Evolutionary conservation across 2,888 invertebrate species (phyloP).

Genomic region (Masnerella sp.): DNA sequence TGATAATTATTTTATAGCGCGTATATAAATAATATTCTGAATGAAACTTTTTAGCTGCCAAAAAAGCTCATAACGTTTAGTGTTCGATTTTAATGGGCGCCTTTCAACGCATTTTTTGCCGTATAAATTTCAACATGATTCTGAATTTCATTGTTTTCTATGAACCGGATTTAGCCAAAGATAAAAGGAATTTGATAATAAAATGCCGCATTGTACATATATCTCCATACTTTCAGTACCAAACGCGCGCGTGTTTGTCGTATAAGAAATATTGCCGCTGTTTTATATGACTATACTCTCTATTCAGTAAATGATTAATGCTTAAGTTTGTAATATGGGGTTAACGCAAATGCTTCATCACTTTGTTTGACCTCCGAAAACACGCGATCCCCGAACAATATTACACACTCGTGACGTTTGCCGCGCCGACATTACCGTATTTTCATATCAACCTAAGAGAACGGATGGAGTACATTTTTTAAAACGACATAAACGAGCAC

Average conservation of each 20-base stretch:
- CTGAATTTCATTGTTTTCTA: slow-evolving; percentile 55
- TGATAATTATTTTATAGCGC: too few species aligned
- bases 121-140: slow-evolving; percentile 40
- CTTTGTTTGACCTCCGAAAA: slow-evolving; percentile 44
- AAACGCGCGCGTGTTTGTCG: slow-evolving; percentile 51
- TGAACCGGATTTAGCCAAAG: slow-evolving; percentile 52
- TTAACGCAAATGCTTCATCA: slow-evolving; percentile 54
- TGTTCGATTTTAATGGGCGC: slow-evolving; percentile 36
- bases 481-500: slow-evolving; percentile 31
- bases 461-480: slow-evolving; percentile 36
- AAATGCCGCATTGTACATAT: slow-evolving; percentile 51
- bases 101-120: slow-evolving; percentile 24
- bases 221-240: slow-evolving; percentile 56
- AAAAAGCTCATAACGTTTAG: slow-evolving; percentile 35
- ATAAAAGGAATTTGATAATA: slow-evolving; percentile 57
- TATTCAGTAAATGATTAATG: slow-evolving; percentile 58
- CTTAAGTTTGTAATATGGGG: slow-evolving; percentile 51
- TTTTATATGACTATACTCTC: slow-evolving; percentile 49
- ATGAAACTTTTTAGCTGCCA: neutral
- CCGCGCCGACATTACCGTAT: slow-evolving; percentile 11
- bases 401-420: slow-evolving; percentile 37
- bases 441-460: slow-evolving; percentile 34
- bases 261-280: slow-evolving; percentile 51
- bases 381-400: slow-evolving; percentile 31
- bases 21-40: neutral